Percentiles rank a stretch among this genome's conserved stretches.
phyloP scores from a whole-genome alignment of 1,140 invertebrate genomes.

The Caenorhabditis briggsae region DNA sequence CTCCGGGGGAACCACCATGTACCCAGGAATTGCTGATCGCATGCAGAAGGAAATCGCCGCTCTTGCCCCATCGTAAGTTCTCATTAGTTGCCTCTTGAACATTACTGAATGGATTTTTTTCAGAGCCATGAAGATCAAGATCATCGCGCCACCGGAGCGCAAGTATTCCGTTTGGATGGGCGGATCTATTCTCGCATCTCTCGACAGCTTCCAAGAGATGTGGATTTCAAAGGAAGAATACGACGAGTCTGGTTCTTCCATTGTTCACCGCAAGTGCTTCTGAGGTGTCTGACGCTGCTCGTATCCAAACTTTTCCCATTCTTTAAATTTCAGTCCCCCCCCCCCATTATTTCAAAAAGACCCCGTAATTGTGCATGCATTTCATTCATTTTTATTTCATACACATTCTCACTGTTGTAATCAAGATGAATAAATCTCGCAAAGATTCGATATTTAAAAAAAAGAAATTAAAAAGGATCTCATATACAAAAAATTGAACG shows the following conservation, averaged over 20 bases:
- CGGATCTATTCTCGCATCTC: background rate
- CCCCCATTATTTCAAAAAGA: no score
- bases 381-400: no score
- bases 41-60: conserved; percentile 79
- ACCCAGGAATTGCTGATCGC: conserved; percentile 79
- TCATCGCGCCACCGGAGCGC: conserved; percentile 24
- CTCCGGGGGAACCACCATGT: conserved; percentile 80
- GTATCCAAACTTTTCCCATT: no score
- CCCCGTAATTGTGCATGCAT: no score
- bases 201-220: background rate
- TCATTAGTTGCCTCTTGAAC: conserved; percentile 60
- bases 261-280: background rate
- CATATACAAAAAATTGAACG: no score
- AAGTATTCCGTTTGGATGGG: background rate
- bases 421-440: no score
- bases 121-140: no score
- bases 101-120: no score
- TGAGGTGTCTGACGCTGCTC: background rate
- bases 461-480: no score
- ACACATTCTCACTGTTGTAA: no score
- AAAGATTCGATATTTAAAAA: no score
- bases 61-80: conserved; percentile 77
- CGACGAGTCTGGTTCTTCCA: background rate
- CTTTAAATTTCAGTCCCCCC: no score
- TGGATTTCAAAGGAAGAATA: background rate